Base-by-base conservation (phyloP, 2,888 invertebrate genomes). In the Campopleginae sp. region DNA sequence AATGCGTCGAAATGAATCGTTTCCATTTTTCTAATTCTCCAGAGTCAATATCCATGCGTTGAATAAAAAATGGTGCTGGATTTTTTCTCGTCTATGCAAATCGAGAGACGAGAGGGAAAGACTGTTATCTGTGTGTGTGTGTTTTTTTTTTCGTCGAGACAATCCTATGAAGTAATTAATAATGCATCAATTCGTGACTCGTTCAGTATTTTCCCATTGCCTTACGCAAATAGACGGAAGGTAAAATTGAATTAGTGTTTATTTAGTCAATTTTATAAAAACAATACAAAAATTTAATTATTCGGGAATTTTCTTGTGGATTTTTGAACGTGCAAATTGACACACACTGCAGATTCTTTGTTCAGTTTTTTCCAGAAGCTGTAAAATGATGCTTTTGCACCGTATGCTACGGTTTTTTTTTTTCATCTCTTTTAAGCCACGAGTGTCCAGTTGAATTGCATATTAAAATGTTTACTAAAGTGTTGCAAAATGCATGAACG, bases 381-480 rank as follows among this genome's bases (percentile, higher is more conserved):
- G 27, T 27, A 5, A 27, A 58, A 27, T 23, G 27, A 27, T 27
- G 54, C 23, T 23, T 10, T 4, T 12, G n/a, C n/a, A 17, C 1
- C 6, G 48, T 14, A 12, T 58, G 27, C 23, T 27, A 27, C 27
- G 7, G 14, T 27, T 14, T 48, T 58, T 58, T n/a, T n/a, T 58
- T 58, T 58, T 3, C 54, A 58, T 14, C 27, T 27, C 5, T 27
- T 58, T 27, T 23, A 4, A 27, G 14, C 14, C 48, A 51, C 48
- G 19, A n/a, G 48, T 19, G 48, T 12, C 23, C 54, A 58, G 27
- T 58, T 27, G 27, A 58, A 58, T 14, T 58, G 27, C 27, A 58
- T 27, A 58, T 58, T 58, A 58, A 58, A 58, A 58, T 58, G 27
- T 58, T 58, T 58, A 14, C 58, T 27, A 58, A 58, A 58, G 44